A percentile compares a stretch with the other conserved stretches of the same genome.
These are phyloP conservation scores for Atta colombica DNA, from an alignment of 1,140 invertebrate species.

Conservation along the genomic window DNA sequence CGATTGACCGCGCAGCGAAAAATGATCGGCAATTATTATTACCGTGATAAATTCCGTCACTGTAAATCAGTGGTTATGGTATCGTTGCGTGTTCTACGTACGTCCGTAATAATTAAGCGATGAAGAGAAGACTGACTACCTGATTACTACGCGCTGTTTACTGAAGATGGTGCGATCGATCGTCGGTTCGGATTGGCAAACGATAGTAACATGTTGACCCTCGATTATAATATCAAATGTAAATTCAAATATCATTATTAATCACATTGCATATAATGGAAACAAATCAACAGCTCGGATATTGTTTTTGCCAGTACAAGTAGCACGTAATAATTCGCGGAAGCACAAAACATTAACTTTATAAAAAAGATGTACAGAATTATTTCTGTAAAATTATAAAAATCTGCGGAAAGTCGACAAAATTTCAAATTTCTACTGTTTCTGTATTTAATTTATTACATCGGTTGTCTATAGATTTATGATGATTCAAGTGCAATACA, in stretches of 20 bases:
- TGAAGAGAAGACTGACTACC: conserved; percentile 75
- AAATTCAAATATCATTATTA: not conserved
- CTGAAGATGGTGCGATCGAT: conserved; percentile 69
- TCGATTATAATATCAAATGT: not conserved
- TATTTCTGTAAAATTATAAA: not conserved
- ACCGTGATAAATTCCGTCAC: conserved; percentile 81
- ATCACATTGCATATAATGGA: not conserved
- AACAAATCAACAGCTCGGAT: not conserved
- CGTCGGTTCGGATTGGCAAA: conserved; percentile 44
- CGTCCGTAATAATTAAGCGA: conserved; percentile 81
- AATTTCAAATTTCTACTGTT: not conserved
- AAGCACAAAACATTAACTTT: not conserved
- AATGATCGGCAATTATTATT: conserved; percentile 79
- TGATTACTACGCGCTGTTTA: conserved; percentile 40
- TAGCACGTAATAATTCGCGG: not conserved
- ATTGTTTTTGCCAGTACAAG: not conserved
- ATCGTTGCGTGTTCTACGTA: conserved; percentile 72
- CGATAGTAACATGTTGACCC: not conserved
- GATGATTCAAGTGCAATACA: not conserved
- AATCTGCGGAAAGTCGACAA: not conserved
- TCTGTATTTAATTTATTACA: not conserved
- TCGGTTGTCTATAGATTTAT: not conserved
- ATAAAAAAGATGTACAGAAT: too few species aligned
- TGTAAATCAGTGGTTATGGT: conserved; percentile 76
- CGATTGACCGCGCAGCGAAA: conserved; percentile 77